phyloP scores from a whole-genome alignment of 2,113 vertebrate species.

The Opisthocomus hoazin region DNA sequence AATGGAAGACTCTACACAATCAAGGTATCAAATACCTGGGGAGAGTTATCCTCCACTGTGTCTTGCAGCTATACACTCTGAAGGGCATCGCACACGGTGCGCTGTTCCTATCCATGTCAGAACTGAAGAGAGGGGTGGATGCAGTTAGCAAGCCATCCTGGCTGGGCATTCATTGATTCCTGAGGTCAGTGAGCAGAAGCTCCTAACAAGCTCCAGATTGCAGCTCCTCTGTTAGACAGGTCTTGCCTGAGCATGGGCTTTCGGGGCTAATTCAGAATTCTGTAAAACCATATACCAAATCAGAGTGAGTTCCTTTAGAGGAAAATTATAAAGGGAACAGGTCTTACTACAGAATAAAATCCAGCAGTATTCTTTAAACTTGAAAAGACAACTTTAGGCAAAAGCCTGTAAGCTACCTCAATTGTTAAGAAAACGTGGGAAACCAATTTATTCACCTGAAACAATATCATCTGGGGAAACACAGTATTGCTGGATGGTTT shows the following conservation, averaged over 20 bases:
- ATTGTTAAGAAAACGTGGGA: background rate
- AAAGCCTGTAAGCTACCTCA: background rate
- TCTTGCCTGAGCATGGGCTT: background rate
- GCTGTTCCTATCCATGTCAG: background rate
- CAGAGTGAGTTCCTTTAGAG: background rate
- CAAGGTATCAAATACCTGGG: background rate
- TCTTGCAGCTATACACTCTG: background rate
- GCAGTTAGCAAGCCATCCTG: background rate
- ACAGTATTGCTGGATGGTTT: background rate
- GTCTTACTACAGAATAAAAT: background rate
- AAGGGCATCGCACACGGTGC: background rate
- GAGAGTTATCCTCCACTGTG: background rate
- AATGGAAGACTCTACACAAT: constrained; percentile 5
- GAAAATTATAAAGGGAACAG: background rate
- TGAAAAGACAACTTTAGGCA: background rate
- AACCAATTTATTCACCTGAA: background rate
- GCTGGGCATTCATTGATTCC: background rate
- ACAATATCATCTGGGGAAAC: background rate
- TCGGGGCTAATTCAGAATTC: background rate
- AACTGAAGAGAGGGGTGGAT: background rate
- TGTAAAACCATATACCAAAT: background rate
- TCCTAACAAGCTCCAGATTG: background rate
- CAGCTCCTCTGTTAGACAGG: background rate
- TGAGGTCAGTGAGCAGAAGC: background rate
- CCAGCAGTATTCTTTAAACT: background rate